phyloP scores from a whole-genome alignment of 1,140 invertebrate genomes.

The Penaeus chinensis region DNA sequence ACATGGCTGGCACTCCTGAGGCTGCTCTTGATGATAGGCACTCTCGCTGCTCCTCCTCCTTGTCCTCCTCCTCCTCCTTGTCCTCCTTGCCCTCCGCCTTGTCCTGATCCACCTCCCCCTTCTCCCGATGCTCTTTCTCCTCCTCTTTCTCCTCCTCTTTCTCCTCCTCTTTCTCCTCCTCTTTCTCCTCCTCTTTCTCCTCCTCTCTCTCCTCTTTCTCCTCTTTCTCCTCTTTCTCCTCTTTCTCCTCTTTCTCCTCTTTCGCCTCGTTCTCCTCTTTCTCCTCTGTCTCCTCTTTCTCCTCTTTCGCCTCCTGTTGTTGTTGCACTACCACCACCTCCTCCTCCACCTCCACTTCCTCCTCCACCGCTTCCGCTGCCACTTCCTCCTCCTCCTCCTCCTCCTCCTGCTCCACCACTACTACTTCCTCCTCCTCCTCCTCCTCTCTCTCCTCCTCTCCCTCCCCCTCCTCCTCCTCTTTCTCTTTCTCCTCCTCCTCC shows the following conservation, averaged over 20 bases:
- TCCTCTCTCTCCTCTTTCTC: not conserved
- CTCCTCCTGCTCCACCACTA: too few species aligned
- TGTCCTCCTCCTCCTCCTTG: conserved; percentile 37
- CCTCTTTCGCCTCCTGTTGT: not conserved
- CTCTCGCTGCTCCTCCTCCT: conserved; percentile 26
- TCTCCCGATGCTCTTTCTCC: not conserved
- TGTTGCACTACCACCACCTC: not conserved
- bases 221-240: not conserved
- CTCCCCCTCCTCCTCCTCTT: not conserved
- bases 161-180: not conserved
- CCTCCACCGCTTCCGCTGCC: not conserved
- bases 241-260: not conserved
- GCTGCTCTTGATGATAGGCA: conserved; percentile 14
- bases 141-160: not conserved
- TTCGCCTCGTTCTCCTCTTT: conserved; percentile 23
- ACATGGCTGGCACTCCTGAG: conserved; percentile 49
- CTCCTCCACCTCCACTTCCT: too few species aligned
- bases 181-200: not conserved
- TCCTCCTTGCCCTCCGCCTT: conserved; percentile 15
- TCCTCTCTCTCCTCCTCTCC: not conserved
- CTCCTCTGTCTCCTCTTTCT: not conserved
- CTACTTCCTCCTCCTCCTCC: not conserved
- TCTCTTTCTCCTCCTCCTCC: not conserved
- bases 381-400: too few species aligned
- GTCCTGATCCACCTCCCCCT: conserved; percentile 17